Evolutionary conservation across 2,888 invertebrate genomes (phyloP), one percentile per base, ranked within the genome.

Genomic region (Strigamia maritima): DNA sequence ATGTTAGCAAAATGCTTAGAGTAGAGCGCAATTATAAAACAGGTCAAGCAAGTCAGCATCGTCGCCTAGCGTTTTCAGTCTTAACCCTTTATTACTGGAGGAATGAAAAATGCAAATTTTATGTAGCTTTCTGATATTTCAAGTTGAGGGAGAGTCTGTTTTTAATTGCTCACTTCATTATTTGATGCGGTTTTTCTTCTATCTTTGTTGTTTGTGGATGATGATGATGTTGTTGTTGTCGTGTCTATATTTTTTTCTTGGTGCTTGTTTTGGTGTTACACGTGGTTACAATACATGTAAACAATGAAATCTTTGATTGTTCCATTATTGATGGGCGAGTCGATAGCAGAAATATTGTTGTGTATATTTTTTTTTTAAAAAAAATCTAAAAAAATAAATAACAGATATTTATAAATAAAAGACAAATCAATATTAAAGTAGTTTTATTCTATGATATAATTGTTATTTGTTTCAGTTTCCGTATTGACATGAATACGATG

Each of bases 1-100:
- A 65, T 65, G 65, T 65, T 65, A 65, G 65, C 65, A 65, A 65
- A 65, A 65, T 65, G 65, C 65, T 65, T 24, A 65, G 65, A 65
- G 28, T 24, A 65, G 65, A 65, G 65, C 65, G 65, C 65, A 65
- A 65, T 65, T 65, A 65, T 65, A 65, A 65, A 65, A 28, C 65
- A 28, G 65, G 65, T 65, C 65, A 65, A 65, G 26, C 65, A 65
- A 65, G 65, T 65, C 65, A 65, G 26, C 65, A 16, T 65, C 65
- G 65, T 28, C 65, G 65, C 65, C 65, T 12, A 28, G 14, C 65
- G 26, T 24, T 24, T 26, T 26, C 65, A 65, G 65, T 65, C 28
- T 65, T 65, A 65, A 65, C 65, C 65, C 65, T 65, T 65, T 65
- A 65, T 65, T 65, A 26, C 65, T 26, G 65, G 22, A 10, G 28